phyloP scores from a whole-genome alignment of 2,113 vertebrate genomes.

The Corvus moneduloides region DNA sequence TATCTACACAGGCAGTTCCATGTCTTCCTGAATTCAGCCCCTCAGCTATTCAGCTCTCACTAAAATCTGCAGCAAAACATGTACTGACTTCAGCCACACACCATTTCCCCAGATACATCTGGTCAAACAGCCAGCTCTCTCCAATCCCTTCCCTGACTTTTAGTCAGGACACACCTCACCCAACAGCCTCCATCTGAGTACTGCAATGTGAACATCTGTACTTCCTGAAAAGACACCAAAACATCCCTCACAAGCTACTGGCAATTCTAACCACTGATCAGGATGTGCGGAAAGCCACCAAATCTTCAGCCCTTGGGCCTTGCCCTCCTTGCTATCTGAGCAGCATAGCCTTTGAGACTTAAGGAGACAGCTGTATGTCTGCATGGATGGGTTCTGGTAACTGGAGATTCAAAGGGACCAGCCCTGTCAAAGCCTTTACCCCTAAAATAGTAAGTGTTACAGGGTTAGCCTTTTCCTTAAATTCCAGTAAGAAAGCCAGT shows the following conservation, averaged over 20 bases:
- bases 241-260: neutral
- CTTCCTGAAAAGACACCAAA: neutral
- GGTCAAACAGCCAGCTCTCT: neutral
- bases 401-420: neutral
- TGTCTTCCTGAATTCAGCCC: neutral
- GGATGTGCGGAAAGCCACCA: neutral
- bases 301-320: neutral
- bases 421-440: neutral
- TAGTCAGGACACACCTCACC: neutral
- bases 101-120: neutral
- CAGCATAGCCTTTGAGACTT: neutral
- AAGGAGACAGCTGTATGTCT: neutral
- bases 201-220: neutral
- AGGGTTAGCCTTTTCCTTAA: neutral
- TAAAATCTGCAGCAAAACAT: neutral
- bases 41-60: neutral
- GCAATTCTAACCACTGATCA: neutral
- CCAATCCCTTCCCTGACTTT: neutral
- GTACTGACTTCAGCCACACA: neutral
- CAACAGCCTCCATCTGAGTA: neutral
- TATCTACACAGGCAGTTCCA: neutral
- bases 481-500: neutral
- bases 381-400: neutral
- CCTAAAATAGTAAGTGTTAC: neutral
- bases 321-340: neutral